Evolutionary conservation across 2,888 invertebrate species (phyloP).

Genomic region (Luperina testacea): DNA sequence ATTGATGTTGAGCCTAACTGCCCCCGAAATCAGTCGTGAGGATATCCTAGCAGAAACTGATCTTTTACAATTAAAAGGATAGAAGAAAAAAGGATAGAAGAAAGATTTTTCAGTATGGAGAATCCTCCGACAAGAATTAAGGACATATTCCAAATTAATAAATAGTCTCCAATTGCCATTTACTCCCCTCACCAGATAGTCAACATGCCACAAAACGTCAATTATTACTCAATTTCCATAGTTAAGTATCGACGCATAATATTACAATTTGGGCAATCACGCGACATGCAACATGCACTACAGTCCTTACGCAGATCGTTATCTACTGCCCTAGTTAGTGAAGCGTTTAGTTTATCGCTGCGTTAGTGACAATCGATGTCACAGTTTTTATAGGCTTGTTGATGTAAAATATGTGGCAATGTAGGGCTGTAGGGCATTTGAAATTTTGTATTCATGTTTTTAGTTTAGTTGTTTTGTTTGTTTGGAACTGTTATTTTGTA

Average conservation of each 20-base stretch:
- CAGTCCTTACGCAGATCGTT: conserved; percentile 38
- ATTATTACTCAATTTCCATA: conserved; percentile 45
- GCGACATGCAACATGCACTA: conserved; percentile 37
- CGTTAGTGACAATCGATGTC: conserved; percentile 26
- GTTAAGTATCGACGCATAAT: conserved; percentile 28
- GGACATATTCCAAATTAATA: neutral
- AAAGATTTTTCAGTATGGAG: neutral
- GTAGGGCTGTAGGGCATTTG: neutral
- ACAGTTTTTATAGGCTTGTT: conserved; percentile 14
- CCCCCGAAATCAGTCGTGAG: too few relatives aligned
- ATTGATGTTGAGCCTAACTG: too few relatives aligned
- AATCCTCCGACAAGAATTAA: too few relatives aligned
- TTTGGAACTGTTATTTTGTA: neutral
- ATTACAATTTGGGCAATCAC: conserved; percentile 26
- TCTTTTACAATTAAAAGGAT: neutral
- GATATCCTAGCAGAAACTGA: neutral
- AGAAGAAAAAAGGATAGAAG: too few relatives aligned
- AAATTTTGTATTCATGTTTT: conserved; percentile 9
- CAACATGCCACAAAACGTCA: conserved; percentile 17
- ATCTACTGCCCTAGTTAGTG: conserved; percentile 46
- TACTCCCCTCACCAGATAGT: neutral
- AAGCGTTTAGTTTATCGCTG: conserved; percentile 40
- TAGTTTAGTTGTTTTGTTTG: conserved; percentile 1
- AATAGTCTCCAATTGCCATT: neutral
- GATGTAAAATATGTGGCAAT: conserved; percentile 22